Conservation (phyloP, 2,888 invertebrate species). For the Philereme transversata region DNA sequence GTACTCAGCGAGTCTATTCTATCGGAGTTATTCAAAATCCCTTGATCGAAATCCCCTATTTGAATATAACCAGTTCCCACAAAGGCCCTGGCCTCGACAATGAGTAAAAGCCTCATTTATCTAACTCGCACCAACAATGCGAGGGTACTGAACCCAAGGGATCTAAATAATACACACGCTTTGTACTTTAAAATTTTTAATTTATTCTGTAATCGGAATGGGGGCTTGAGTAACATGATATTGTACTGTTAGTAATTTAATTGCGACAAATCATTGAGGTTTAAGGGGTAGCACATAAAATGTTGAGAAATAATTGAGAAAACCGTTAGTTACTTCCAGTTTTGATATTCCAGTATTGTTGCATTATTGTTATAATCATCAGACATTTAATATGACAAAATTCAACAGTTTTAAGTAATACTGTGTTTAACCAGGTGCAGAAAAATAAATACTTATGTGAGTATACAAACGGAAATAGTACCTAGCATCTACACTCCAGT, state of each 20-base stretch:
- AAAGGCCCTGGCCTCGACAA: constrained; percentile 42
- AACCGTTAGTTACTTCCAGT: no score
- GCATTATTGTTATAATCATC: no score
- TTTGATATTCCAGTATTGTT: no score
- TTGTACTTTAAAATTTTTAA: constrained; percentile 42
- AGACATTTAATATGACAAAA: no score
- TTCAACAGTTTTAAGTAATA: no score
- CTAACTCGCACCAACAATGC: constrained; percentile 47
- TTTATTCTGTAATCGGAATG: constrained; percentile 36
- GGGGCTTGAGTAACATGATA: constrained; percentile 53
- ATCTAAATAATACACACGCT: constrained; percentile 42
- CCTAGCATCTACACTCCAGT: no score
- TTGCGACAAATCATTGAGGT: constrained; percentile 56
- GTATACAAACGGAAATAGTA: no score
- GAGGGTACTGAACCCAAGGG: constrained; percentile 43
- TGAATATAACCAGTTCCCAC: constrained; percentile 37
- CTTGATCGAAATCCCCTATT: constrained; percentile 28
- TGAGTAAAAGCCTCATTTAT: constrained; percentile 55
- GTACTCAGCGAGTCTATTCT: constrained; percentile 17
- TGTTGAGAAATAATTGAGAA: neutral
- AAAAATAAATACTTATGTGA: no score
- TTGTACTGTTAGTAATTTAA: constrained; percentile 58
- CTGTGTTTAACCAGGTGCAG: no score
- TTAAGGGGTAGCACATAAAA: constrained; percentile 8
- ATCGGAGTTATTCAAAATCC: constrained; percentile 25